Evolutionary conservation across 2,113 vertebrate genomes (phyloP), one percentile per base, ranked within the genome.

Genomic region (Cygnus buccinator): DNA sequence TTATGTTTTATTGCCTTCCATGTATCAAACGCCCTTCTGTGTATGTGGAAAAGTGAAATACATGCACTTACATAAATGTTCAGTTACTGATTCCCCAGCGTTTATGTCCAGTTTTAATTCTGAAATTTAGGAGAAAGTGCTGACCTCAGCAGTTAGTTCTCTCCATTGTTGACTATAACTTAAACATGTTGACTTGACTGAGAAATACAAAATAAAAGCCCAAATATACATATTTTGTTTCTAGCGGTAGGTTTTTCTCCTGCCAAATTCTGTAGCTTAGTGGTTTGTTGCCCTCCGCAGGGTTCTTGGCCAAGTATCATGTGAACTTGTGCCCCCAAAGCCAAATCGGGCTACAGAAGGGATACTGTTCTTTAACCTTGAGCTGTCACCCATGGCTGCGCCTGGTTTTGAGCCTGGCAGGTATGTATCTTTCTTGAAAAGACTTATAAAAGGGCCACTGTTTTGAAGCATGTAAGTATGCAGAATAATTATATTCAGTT

Each of bases 381-480:
- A 99, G 80, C 98, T 99, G 74, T 99, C 99, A 3, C 98, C 99
- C 0, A 99, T 99, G 99, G 99, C 99, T 33, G 99, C 99, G 2
- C 99, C 99, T 28, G 97, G 98, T 35, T 99, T 99, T 97, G 99
- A 99, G 93, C 97, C 98, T 93, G 99, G 99, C 98, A 99, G 99
- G 99, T 99, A 97, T 35, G 76, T 84, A 26, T 31, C 58, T 90
- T 20, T 63, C 62, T 84, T 50, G 12, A 59, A 23, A 50, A 39
- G 26, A 7, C 25, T 81, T 54, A 26, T 3, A 2, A 21, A n/a
- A 79, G 71, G 70, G 29, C 26, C 52, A 2, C 39, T 75, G 29
- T 55, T 95, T 39, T 58, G 43, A 31, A 62, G 22, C 2, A 2
- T 35, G 11, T 46, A 44, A 29, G 39, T 58, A 9, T 26, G 28